phyloP scores from a whole-genome alignment of 2,797 vertebrate genomes.

The Diglossa cyanea region DNA sequence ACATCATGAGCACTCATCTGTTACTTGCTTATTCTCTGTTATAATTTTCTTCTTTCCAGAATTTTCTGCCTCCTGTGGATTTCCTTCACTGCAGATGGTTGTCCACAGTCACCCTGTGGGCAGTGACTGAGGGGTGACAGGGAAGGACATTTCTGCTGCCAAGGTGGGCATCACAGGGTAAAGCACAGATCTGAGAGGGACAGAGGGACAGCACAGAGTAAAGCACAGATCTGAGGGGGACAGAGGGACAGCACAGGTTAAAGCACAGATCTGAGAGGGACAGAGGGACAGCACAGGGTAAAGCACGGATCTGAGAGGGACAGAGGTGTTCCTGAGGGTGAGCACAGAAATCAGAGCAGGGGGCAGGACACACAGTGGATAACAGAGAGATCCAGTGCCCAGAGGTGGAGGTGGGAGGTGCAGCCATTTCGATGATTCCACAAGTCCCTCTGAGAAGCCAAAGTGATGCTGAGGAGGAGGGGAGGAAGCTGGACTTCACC shows the following conservation, averaged over 20 bases:
- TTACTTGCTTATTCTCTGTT: not conserved
- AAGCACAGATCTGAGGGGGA: not conserved
- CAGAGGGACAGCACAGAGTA: too few species aligned
- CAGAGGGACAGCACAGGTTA: not conserved
- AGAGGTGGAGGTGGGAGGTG: not conserved
- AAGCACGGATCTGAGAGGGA: not conserved
- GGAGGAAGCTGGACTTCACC: not conserved
- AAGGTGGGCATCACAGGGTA: not conserved
- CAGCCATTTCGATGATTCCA: fast-evolving
- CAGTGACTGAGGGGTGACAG: not conserved
- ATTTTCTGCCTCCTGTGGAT: not conserved
- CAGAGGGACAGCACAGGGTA: not conserved
- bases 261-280: not conserved
- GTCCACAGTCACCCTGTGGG: not conserved
- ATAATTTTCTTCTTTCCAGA: not conserved
- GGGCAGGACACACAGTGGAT: fast-evolving
- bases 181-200: not conserved
- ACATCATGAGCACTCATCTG: not conserved
- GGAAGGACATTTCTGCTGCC: not conserved
- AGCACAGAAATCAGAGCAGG: not conserved
- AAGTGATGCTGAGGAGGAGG: not conserved
- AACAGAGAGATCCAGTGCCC: fast-evolving
- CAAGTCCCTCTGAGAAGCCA: not conserved
- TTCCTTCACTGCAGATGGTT: not conserved
- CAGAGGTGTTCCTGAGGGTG: not conserved